These are phyloP conservation scores for Cranoglanis bouderius DNA, from an alignment of 2,113 vertebrate species.

Conservation along the genomic window DNA sequence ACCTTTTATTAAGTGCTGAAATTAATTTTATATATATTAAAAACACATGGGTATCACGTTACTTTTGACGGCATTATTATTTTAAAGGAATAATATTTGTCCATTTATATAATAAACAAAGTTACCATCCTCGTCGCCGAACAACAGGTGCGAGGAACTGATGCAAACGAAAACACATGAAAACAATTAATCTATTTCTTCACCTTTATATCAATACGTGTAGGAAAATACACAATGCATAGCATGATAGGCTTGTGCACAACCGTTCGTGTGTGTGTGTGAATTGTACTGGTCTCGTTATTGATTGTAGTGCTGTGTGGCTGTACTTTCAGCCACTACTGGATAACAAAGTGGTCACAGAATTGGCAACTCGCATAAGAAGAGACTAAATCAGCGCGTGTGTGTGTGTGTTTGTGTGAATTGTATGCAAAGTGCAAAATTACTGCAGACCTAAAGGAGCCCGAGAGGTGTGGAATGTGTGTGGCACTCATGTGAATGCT, in stretches of 20 bases:
- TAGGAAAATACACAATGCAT: conserved; percentile 63
- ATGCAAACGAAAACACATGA: conserved; percentile 64
- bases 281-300: conserved; percentile 7
- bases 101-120: conserved; percentile 71
- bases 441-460: conserved; percentile 40
- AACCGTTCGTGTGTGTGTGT: conserved; percentile 38
- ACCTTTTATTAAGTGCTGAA: conserved; percentile 75
- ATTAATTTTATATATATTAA: conserved; percentile 80
- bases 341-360: conserved; percentile 27
- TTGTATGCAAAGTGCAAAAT: conserved; percentile 59
- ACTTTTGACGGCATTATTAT: conserved; percentile 64
- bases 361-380: conserved; percentile 1
- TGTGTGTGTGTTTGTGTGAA: conserved; percentile 55
- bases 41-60: conserved; percentile 68
- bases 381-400: conserved; percentile 33
- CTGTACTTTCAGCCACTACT: conserved; percentile 14
- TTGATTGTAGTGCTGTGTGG: conserved; percentile 15
- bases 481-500: conserved; percentile 39
- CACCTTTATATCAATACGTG: conserved; percentile 57
- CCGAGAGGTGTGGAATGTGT: conserved; percentile 49
- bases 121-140: conserved; percentile 58
- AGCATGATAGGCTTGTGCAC: conserved; percentile 64
- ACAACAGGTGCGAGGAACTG: conserved; percentile 56
- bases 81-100: conserved; percentile 71
- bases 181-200: conserved; percentile 54